These are phyloP conservation scores for Hetaerina americana DNA, from an alignment of 1,140 invertebrate species.

Conservation along the genomic window DNA sequence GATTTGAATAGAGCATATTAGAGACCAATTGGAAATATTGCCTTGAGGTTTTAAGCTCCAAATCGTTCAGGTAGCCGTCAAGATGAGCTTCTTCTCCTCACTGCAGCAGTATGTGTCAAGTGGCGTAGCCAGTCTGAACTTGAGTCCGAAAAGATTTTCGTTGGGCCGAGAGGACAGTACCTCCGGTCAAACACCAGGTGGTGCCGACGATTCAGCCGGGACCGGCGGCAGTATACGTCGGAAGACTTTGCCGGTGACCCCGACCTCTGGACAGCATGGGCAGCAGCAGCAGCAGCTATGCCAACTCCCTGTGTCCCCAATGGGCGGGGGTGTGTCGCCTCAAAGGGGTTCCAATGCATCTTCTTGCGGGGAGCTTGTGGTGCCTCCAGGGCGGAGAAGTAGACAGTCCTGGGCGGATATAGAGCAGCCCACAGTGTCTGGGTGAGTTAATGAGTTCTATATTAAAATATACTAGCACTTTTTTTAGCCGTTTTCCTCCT, in stretches of 20 bases:
- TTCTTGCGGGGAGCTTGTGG: no score
- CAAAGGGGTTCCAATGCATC: no score
- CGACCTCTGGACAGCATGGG: background rate
- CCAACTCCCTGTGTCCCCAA: no score
- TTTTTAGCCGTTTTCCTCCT: no score
- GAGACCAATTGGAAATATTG: no score
- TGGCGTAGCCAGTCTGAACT: constrained; percentile 57
- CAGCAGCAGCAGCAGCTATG: no score
- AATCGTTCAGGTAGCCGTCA: no score
- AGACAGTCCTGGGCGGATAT: constrained; percentile 27
- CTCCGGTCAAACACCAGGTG: background rate
- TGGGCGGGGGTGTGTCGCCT: no score
- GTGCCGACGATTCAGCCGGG: background rate
- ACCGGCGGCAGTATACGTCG: background rate
- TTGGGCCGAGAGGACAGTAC: constrained; percentile 43
- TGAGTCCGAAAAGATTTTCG: constrained; percentile 63
- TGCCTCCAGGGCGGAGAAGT: background rate
- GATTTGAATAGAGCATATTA: no score
- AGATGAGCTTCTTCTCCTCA: constrained; percentile 77
- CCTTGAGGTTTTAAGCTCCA: no score
- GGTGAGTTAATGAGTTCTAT: no score
- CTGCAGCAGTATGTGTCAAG: constrained; percentile 63
- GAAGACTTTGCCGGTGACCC: background rate
- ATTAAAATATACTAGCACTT: no score
- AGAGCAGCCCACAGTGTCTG: constrained; percentile 24